A percentile compares a stretch with the other conserved stretches of the same genome.
Conservation (phyloP, 2,113 vertebrate species). For the Colossoma macropomum region DNA sequence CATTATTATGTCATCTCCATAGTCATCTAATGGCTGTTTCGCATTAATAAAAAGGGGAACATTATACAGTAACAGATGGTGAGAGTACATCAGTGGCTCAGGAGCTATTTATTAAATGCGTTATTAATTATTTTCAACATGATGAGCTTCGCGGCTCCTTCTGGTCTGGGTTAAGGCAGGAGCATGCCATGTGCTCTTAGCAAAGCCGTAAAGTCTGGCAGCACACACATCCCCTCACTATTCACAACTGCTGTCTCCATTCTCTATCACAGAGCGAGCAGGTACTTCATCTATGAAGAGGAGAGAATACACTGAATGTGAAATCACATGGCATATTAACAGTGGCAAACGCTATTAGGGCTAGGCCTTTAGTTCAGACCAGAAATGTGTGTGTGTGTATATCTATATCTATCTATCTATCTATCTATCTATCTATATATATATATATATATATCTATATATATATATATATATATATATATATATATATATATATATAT, state of each 20-base stretch:
- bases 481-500: too few species aligned
- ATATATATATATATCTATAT: too few species aligned
- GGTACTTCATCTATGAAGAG: not conserved
- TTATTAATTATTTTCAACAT: conserved; percentile 84
- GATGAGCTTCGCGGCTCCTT: conserved; percentile 75
- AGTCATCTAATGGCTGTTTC: conserved; percentile 76
- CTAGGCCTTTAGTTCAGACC: too few species aligned
- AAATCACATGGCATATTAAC: too few species aligned
- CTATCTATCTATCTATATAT: too few species aligned
- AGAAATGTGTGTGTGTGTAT: too few species aligned
- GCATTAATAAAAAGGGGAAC: conserved; percentile 76
- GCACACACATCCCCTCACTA: conserved; percentile 38
- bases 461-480: too few species aligned
- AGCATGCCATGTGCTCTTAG: conserved; percentile 63
- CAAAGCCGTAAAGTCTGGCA: conserved; percentile 61
- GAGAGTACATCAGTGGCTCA: conserved; percentile 75
- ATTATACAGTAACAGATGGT: conserved; percentile 79
- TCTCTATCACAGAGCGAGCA: not conserved
- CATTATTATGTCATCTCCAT: conserved; percentile 78
- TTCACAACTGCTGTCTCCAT: not conserved
- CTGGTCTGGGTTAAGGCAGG: conserved; percentile 62
- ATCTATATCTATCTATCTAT: too few species aligned
- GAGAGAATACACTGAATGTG: not conserved
- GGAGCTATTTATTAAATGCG: conserved; percentile 83
- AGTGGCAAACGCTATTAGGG: too few species aligned